These are phyloP conservation scores for Varanus komodoensis DNA, from an alignment of 2,113 vertebrate genomes.

Conservation along the genomic window DNA sequence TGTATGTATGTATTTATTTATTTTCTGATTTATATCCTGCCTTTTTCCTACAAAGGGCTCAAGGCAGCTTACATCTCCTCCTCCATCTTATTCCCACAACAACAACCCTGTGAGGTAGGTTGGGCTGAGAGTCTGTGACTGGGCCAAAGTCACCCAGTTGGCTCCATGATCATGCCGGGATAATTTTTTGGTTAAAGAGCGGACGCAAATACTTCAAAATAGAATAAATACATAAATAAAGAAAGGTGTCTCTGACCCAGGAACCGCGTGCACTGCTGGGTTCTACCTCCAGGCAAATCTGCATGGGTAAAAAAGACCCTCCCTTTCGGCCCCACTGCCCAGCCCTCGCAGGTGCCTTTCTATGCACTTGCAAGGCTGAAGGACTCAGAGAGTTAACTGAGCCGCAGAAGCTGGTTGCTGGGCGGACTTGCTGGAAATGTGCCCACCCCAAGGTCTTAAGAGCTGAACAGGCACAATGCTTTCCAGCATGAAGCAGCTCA, in stretches of 20 bases:
- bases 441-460: conserved; percentile 61
- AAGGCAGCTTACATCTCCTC: too few relatives aligned
- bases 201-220: too few relatives aligned
- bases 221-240: neutral
- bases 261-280: neutral
- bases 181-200: too few relatives aligned
- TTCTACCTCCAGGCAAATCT: too few relatives aligned
- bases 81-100: too few relatives aligned
- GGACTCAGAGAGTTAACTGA: conserved; percentile 59
- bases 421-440: conserved; percentile 65
- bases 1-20: too few relatives aligned
- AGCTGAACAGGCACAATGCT: conserved; percentile 42
- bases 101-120: too few relatives aligned
- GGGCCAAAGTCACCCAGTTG: too few relatives aligned
- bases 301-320: fast-evolving
- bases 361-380: neutral
- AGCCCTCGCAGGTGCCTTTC: neutral
- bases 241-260: neutral
- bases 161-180: too few relatives aligned
- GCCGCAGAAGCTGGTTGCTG: conserved; percentile 57
- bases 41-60: too few relatives aligned
- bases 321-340: neutral
- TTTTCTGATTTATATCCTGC: too few relatives aligned
- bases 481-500: conserved; percentile 43
- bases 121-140: too few relatives aligned